Percentiles rank a stretch among this genome's conserved stretches.
These are phyloP conservation scores for Cryptoblepharus egeriae DNA, from an alignment of 2,797 vertebrate genomes.

Conservation along the genomic window DNA sequence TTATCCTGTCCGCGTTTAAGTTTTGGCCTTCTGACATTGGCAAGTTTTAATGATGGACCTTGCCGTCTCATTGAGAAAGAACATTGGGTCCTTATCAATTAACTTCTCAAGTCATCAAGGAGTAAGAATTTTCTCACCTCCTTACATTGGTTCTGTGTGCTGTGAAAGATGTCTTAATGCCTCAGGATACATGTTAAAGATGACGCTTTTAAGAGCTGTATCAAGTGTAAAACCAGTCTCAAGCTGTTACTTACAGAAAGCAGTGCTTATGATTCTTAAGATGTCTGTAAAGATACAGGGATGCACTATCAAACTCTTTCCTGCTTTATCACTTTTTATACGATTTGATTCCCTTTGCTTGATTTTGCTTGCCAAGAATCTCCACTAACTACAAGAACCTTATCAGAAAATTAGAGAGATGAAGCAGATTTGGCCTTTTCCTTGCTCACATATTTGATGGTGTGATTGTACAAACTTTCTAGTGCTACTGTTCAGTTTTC, in stretches of 20 bases:
- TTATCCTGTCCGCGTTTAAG: neutral
- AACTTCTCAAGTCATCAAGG: neutral
- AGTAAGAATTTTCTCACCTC: neutral
- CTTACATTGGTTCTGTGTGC: neutral
- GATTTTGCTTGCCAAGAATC: neutral
- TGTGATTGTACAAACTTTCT: neutral
- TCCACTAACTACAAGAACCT: neutral
- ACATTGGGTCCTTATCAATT: neutral
- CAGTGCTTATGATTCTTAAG: neutral
- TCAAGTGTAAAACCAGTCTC: constrained; percentile 31
- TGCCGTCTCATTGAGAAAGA: neutral
- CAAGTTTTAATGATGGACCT: neutral
- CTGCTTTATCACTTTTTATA: fast-evolving
- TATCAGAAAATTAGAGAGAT: neutral
- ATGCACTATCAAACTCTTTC: neutral
- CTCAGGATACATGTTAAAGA: neutral
- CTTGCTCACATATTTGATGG: neutral
- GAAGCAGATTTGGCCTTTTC: neutral
- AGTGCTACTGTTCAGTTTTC: neutral
- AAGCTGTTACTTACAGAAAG: constrained; percentile 15
- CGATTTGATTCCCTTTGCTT: neutral
- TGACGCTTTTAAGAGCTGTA: neutral
- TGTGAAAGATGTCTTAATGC: neutral
- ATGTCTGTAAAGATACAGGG: neutral
- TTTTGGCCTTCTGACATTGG: neutral